Percentiles rank a stretch among this genome's conserved stretches.
Evolutionary conservation across 2,888 invertebrate species (phyloP).

Genomic region (Nemapogon koenigi): DNA sequence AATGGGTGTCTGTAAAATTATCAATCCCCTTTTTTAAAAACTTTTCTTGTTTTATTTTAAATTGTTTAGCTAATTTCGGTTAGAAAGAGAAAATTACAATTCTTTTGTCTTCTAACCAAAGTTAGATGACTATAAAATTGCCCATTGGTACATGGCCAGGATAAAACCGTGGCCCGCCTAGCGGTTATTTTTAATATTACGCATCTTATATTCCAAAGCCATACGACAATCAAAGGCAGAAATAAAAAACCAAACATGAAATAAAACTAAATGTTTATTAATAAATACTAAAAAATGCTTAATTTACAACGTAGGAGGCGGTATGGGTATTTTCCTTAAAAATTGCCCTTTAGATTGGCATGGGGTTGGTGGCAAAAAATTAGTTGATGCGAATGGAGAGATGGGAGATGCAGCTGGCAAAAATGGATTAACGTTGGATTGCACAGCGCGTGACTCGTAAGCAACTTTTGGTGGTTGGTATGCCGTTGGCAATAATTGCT

Average conservation of each 20-base stretch:
- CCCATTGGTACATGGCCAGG: too few relatives aligned
- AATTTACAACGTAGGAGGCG: slow-evolving; percentile 34
- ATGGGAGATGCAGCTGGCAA: slow-evolving; percentile 33
- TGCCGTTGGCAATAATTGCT: background rate
- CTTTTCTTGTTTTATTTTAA: too few relatives aligned
- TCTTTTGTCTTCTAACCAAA: too few relatives aligned
- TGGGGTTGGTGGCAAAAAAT: slow-evolving; percentile 18
- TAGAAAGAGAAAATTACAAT: too few relatives aligned
- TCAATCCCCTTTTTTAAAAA: too few relatives aligned
- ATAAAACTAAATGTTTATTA: background rate
- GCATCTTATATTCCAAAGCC: too few relatives aligned
- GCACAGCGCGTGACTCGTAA: background rate
- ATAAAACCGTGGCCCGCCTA: too few relatives aligned
- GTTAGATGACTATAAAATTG: too few relatives aligned
- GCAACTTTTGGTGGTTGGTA: background rate
- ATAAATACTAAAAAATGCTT: background rate
- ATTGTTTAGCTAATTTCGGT: too few relatives aligned
- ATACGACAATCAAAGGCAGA: background rate
- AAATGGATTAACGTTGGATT: slow-evolving; percentile 23
- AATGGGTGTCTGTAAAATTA: too few relatives aligned
- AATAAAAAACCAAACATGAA: background rate
- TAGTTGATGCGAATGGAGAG: slow-evolving; percentile 24
- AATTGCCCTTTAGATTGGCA: too few relatives aligned
- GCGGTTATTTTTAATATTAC: too few relatives aligned
- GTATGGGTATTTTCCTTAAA: slow-evolving; percentile 38